Base-by-base conservation (phyloP, 2,797 vertebrate genomes). In the Pteronotus mesoamericanus region DNA sequence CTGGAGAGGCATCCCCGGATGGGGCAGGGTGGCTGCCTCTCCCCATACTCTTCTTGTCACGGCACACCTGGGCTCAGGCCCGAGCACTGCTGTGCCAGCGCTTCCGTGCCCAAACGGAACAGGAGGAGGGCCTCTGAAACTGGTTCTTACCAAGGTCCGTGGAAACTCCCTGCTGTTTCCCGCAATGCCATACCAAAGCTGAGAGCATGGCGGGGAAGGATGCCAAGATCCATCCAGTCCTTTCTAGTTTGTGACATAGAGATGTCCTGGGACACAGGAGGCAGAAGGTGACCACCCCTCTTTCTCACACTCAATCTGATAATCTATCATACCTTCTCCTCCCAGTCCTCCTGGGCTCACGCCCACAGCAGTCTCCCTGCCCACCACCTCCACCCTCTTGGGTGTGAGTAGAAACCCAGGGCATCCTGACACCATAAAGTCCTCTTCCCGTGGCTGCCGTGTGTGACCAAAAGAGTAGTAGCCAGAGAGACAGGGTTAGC, bases 361-460 rank as follows among this genome's bases (percentile, higher is more conserved):
- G 48, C 48, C 55, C 55, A 46, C 26, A 64, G 37, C 46, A 75
- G 22, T 34, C 46, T 55, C 15, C 44, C 86, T 48, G 39, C 48
- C 39, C 39, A 82, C 46, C 46, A 9, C 15, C 83, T 75, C 89
- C 75, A 82, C 46, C 92, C 22, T 53, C 34, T 82, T 37, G 72
- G 86, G 61, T 1, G 19, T 66, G 74, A 92, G 83, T 85, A 89
- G 78, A 94, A 95, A 53, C 74, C 78, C 16, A 9, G 61, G 55
- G 42, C n/a, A 82, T n/a, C 29, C 75, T 29, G 61, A 79, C 26
- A 5, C 51, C 32, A 61, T 64, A 55, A 69, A 77, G 46, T 4
- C 26, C 42, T 86, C 42, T 72, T 66, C 6, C 29, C 4, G 0
- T 0, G 1, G 86, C 10, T 21, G 42, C 39, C 16, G 7, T 39